Base-by-base conservation (phyloP, 1,140 invertebrate species). In the Papilio machaon region DNA sequence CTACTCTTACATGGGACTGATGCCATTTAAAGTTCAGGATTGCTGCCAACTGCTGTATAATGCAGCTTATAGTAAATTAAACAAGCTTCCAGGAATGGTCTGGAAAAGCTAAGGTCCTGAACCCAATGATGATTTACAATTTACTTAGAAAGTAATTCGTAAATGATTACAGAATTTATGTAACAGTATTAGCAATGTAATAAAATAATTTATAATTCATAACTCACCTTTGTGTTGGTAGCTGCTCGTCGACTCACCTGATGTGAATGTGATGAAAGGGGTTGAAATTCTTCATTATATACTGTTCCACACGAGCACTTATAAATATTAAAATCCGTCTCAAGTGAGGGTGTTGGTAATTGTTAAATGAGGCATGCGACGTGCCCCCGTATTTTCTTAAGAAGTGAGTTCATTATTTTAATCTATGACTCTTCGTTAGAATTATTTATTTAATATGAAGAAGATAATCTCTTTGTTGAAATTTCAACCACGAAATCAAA, bases 271-370 rank as follows among this genome's bases (percentile, higher is more conserved):
- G 77, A 19, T 15, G 54, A 79, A 64, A 70, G 38, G 54, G n/a
- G n/a, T 43, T 46, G 38, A 79, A 54, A 79, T 60, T 46, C 60
- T 43, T 60, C 54, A 67, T 67, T 79, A 79, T 79, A 79, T 79
- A 79, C 77, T 60, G 38, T 79, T 64, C 35, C 76, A 46, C 15
- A 67, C 58, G 58, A 79, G 77, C 38, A 43, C 74, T 79, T 67
- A 79, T 79, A 43, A 79, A 79, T 79, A 79, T 79, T 79, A 67
- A 79, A 79, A n/a, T 43, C 58, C 38, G 46, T 79, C 58, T 79
- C 77, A 79, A 67, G 54, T 67, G 38, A 79, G 54, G 77, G 77
- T 23, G 38, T 64, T 19, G 2, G 58, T 79, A 67, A 79, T 79
- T 67, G 77, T n/a, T 79, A 79, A 79, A 79, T 79, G 54, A 67